Conservation (phyloP, 1,140 invertebrate species). For the Plodia interpunctella region DNA sequence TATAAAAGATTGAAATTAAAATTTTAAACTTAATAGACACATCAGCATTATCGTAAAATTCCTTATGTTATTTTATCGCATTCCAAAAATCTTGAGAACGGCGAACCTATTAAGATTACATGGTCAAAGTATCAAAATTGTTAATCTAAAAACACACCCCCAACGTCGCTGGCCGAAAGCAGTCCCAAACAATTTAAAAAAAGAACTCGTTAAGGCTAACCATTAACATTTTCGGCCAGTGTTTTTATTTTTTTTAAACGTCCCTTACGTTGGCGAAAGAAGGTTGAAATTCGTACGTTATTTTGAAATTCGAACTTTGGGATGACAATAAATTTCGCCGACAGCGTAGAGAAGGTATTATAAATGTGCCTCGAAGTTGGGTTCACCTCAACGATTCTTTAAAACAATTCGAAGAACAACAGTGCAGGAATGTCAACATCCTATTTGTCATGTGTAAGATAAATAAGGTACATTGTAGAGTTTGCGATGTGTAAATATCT, state of each 20-base stretch:
- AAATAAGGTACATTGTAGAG: constrained; percentile 1
- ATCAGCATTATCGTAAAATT: background rate
- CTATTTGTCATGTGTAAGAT: background rate
- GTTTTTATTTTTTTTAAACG: constrained; percentile 3
- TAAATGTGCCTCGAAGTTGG: background rate
- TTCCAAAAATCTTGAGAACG: constrained; percentile 9
- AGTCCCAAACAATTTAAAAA: constrained; percentile 6
- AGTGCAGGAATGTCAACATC: background rate
- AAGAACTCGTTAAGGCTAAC: constrained; percentile 5
- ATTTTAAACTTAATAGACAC: background rate
- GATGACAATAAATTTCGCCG: constrained; percentile 10
- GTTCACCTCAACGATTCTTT: constrained; percentile 1
- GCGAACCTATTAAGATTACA: constrained; percentile 12
- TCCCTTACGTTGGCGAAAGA: background rate
- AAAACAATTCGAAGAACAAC: constrained; percentile 4
- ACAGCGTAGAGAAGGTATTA: constrained; percentile 2
- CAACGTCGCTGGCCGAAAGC: constrained; percentile 2
- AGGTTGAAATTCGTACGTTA: constrained; percentile 5
- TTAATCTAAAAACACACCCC: constrained; percentile 4
- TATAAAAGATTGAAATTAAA: background rate
- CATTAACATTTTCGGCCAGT: background rate
- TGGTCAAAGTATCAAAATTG: constrained; percentile 12
- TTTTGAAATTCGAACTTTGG: background rate
- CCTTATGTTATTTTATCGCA: background rate
- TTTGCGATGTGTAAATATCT: background rate